Percentiles rank a stretch among this genome's conserved stretches.
Evolutionary conservation across 2,888 invertebrate species (phyloP).

Genomic region (Drosophila niveifrons): DNA sequence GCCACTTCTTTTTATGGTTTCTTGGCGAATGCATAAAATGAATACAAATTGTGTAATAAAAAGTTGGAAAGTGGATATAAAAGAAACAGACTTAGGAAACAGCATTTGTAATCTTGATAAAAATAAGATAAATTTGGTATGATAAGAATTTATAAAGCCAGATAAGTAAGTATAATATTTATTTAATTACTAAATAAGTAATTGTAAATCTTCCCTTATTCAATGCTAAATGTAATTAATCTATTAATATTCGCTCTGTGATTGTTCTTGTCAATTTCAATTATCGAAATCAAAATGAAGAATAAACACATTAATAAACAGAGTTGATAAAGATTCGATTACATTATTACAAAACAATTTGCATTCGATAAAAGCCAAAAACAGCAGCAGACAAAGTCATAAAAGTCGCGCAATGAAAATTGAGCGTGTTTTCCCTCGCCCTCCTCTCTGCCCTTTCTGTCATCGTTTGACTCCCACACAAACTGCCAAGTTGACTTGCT

Average conservation of each 20-base stretch:
- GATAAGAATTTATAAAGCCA: too few relatives aligned
- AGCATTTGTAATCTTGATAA: neutral
- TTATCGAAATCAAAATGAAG: conserved; percentile 43
- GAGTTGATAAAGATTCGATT: conserved; percentile 74
- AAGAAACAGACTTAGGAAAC: neutral
- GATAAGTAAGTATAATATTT: too few relatives aligned
- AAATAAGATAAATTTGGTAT: too few relatives aligned
- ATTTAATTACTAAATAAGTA: too few relatives aligned
- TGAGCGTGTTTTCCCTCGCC: conserved; percentile 28
- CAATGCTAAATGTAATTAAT: neutral
- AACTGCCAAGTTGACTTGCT: conserved; percentile 1
- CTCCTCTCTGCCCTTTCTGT: neutral
- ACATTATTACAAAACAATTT: conserved; percentile 80
- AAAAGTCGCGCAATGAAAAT: conserved; percentile 79
- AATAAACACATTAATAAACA: conserved; percentile 76
- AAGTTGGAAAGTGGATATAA: neutral
- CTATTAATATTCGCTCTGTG: conserved; percentile 1
- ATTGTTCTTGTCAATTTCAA: conserved; percentile 28
- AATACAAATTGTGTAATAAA: conserved; percentile 5
- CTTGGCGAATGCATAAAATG: conserved; percentile 1
- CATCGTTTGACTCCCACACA: neutral
- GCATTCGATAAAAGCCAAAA: conserved; percentile 76
- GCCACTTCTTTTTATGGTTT: neutral
- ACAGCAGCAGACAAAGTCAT: conserved; percentile 70
- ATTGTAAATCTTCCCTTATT: too few relatives aligned